These are phyloP conservation scores for Acromyrmex charruanus DNA, from an alignment of 1,140 invertebrate genomes.

Conservation along the genomic window DNA sequence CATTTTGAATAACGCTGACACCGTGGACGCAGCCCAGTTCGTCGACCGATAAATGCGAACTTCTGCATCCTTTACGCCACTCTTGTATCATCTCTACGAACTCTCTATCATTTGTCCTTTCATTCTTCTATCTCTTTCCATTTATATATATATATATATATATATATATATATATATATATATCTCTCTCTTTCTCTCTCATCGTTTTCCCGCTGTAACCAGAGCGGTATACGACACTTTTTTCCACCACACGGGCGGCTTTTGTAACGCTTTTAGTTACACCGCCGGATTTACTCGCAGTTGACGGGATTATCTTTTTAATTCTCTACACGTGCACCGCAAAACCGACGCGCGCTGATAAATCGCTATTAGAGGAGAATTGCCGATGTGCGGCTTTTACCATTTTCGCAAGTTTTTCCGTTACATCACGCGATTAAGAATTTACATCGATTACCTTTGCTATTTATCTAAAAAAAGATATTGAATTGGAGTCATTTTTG, in stretches of 20 bases:
- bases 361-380: constrained; percentile 54
- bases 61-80: constrained; percentile 28
- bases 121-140: background rate
- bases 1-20: constrained; percentile 70
- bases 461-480: background rate
- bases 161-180: no score
- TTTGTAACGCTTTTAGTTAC: constrained; percentile 65
- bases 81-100: constrained; percentile 6
- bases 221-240: constrained; percentile 34
- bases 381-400: constrained; percentile 26
- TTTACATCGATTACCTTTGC: constrained; percentile 25
- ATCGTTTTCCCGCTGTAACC: constrained; percentile 2
- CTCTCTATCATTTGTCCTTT: constrained; percentile 32
- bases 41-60: constrained; percentile 56
- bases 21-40: constrained; percentile 54
- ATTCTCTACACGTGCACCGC: constrained; percentile 53
- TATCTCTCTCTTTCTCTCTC: background rate
- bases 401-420: constrained; percentile 32
- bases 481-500: background rate
- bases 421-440: constrained; percentile 22
- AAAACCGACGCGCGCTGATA: constrained; percentile 52
- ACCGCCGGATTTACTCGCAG: constrained; percentile 53
- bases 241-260: constrained; percentile 30
- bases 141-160: no score
- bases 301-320: constrained; percentile 62